phyloP scores from a whole-genome alignment of 2,797 vertebrate genomes.

The Myotis pilosus region DNA sequence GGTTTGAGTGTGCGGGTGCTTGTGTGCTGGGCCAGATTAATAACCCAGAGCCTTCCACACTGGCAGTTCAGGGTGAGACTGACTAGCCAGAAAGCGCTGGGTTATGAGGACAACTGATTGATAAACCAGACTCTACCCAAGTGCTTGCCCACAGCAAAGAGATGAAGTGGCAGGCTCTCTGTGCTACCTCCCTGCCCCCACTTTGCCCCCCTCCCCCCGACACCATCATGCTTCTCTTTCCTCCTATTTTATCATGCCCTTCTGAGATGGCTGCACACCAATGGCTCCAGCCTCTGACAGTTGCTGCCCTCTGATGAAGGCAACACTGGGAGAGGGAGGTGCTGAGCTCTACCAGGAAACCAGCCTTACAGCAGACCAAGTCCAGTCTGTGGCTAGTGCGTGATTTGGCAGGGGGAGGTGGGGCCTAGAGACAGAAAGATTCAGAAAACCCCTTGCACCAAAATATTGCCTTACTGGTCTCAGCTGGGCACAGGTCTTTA shows the following conservation, averaged over 20 bases:
- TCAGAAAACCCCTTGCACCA: not conserved
- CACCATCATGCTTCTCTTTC: not conserved
- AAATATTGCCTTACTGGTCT: not conserved
- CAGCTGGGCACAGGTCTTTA: not conserved
- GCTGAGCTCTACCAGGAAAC: not conserved
- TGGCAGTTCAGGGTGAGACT: not conserved
- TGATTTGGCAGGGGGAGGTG: not conserved
- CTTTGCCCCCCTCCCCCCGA: too few species aligned
- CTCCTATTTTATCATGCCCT: not conserved
- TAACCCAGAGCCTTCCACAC: slow-evolving; percentile 44
- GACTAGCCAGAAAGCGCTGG: not conserved
- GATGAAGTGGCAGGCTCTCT: not conserved
- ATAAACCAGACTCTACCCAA: not conserved
- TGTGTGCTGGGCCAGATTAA: not conserved
- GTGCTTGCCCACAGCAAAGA: not conserved
- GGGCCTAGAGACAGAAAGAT: not conserved
- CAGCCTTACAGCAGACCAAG: not conserved
- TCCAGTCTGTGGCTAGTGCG: not conserved
- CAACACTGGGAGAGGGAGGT: not conserved
- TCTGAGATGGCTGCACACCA: not conserved
- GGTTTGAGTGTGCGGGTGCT: slow-evolving; percentile 20
- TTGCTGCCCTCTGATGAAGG: slow-evolving; percentile 74
- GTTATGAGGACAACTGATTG: not conserved
- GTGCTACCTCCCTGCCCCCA: not conserved
- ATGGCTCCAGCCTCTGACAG: not conserved